These are phyloP conservation scores for Rhinolophus ferrumequinum DNA, from an alignment of 2,113 vertebrate species.

Conservation along the genomic window DNA sequence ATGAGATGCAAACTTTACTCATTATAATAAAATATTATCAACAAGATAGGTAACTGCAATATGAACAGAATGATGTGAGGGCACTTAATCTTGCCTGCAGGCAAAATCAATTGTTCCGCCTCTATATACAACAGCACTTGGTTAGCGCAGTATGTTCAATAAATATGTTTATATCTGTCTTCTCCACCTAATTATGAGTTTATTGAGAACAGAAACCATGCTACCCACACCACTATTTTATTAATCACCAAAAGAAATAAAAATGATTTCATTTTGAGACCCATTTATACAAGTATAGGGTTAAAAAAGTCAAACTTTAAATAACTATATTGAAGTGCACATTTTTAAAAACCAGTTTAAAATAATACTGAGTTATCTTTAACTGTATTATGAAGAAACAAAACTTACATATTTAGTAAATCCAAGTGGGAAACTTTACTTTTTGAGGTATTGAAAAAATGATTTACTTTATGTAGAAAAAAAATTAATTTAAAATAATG, in stretches of 20 bases:
- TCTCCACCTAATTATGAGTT: neutral
- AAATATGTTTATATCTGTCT: neutral
- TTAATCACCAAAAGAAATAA: neutral
- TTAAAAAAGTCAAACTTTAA: conserved; percentile 9
- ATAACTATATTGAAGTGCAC: neutral
- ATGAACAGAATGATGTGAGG: neutral
- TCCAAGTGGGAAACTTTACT: neutral
- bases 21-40: conserved; percentile 16
- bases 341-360: conserved; percentile 23
- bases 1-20: conserved; percentile 8
- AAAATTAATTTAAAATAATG: conserved; percentile 42
- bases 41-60: neutral
- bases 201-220: neutral
- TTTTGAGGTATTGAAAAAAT: conserved; percentile 15
- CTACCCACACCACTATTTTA: neutral
- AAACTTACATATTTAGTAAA: conserved; percentile 18
- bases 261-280: neutral
- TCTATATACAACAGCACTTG: neutral
- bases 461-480: neutral
- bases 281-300: neutral
- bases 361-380: conserved; percentile 25
- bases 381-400: neutral
- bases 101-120: neutral
- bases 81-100: neutral
- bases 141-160: neutral